Evolutionary conservation across 2,113 vertebrate species (phyloP).

Genomic region (Petrocephalus zakoni): DNA sequence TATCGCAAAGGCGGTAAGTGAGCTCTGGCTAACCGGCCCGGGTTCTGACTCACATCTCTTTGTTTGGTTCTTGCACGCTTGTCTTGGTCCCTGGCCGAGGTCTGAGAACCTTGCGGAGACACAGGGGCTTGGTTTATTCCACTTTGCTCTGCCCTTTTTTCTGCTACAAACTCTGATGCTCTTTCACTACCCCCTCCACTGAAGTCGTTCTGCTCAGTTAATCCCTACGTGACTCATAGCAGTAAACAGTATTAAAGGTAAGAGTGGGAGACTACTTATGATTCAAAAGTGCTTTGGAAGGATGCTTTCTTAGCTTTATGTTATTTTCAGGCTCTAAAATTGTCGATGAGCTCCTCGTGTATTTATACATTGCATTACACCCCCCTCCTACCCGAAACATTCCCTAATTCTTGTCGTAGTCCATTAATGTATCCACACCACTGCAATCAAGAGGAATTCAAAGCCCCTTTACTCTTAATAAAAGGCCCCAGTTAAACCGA

Average conservation of each 20-base stretch:
- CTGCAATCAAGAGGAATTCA: neutral
- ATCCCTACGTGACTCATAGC: constrained; percentile 12
- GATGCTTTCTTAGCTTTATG: neutral
- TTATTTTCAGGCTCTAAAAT: neutral
- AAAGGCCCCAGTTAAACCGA: neutral
- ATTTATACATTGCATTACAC: neutral
- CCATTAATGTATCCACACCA: neutral
- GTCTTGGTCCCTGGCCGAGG: neutral
- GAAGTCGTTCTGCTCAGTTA: neutral
- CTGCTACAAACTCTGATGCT: neutral
- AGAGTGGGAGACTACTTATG: neutral
- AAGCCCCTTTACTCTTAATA: neutral
- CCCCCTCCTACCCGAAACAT: neutral
- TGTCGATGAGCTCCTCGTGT: neutral
- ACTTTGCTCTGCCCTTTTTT: neutral
- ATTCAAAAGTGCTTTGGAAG: neutral
- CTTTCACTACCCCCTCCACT: neutral
- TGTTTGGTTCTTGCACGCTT: neutral
- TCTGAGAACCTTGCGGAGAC: neutral
- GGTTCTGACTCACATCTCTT: neutral
- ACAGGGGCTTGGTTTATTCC: neutral
- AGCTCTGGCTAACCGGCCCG: neutral
- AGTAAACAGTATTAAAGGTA: neutral
- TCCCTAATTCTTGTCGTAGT: neutral
- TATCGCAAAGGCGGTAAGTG: neutral